Conservation (phyloP, 2,113 vertebrate species). For the Entosphenus tridentatus region DNA sequence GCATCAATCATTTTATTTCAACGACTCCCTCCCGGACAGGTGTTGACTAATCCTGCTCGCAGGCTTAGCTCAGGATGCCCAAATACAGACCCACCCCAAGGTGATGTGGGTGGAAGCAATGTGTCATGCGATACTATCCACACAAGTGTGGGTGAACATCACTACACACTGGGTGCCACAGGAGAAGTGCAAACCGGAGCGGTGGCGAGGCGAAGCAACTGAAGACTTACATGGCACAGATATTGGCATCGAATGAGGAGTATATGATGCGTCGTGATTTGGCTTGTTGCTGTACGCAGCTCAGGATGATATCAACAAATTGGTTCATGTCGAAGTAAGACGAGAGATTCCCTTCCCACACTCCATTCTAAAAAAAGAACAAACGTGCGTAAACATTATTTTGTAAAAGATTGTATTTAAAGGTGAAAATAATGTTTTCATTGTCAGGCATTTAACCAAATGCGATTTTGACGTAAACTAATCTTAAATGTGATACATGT, state of each 20-base stretch:
- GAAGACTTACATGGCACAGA: conserved; percentile 73
- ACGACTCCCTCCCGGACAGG: too few species aligned
- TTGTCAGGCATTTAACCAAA: too few species aligned
- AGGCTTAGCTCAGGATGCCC: too few species aligned
- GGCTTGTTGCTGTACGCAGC: conserved; percentile 54
- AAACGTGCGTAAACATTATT: background rate
- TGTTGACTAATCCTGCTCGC: too few species aligned
- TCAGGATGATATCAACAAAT: conserved; percentile 63
- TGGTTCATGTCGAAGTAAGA: conserved; percentile 86
- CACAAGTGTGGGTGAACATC: background rate
- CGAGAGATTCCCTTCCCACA: conserved; percentile 76
- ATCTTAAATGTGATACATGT: background rate
- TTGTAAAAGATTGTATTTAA: background rate
- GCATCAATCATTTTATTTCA: too few species aligned
- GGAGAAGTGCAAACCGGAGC: background rate
- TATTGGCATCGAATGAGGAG: conserved; percentile 77
- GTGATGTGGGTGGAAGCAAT: background rate
- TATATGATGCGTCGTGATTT: conserved; percentile 60
- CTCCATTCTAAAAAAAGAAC: conserved; percentile 37
- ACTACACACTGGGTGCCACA: background rate
- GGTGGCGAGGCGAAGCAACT: background rate
- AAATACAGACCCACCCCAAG: background rate
- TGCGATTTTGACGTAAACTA: too few species aligned
- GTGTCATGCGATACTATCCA: background rate
- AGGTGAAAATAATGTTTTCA: too few species aligned